Conservation (phyloP, 2,888 invertebrate species). For the Azorinus chamasolen region DNA sequence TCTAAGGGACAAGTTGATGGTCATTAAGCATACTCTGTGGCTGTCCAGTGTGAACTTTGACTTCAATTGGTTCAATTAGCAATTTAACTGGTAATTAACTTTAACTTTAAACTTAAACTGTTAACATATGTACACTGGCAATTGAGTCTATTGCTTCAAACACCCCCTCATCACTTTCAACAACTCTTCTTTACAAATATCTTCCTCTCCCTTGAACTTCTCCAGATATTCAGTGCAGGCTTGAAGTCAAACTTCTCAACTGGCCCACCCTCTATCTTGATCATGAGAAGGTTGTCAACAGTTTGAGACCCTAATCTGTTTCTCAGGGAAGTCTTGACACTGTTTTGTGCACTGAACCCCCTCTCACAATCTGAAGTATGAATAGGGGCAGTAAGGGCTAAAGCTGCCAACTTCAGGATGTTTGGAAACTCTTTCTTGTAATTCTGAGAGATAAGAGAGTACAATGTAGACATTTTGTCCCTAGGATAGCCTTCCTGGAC, state of each 20-base stretch:
- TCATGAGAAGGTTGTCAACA: too few species aligned
- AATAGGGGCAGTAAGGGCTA: neutral
- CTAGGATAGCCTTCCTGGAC: conserved; percentile 4
- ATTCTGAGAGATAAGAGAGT: too few species aligned
- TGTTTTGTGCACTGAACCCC: neutral
- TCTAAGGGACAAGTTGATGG: too few species aligned
- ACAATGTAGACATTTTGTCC: neutral
- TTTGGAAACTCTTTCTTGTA: neutral
- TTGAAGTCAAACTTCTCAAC: neutral
- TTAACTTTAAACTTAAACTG: too few species aligned
- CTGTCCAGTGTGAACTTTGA: too few species aligned
- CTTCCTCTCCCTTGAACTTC: neutral
- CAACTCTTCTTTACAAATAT: neutral
- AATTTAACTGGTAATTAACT: too few species aligned
- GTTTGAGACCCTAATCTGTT: too few species aligned
- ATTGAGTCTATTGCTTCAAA: too few species aligned
- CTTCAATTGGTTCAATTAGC: too few species aligned
- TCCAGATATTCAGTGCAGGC: neutral
- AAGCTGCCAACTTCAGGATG: neutral
- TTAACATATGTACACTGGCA: too few species aligned
- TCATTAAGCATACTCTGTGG: too few species aligned
- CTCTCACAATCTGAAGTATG: conserved; percentile 2
- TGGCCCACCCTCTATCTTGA: too few species aligned
- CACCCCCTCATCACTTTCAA: neutral
- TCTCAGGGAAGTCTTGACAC: neutral